phyloP scores from a whole-genome alignment of 2,888 invertebrate genomes.

The Eupithecia tripunctaria region DNA sequence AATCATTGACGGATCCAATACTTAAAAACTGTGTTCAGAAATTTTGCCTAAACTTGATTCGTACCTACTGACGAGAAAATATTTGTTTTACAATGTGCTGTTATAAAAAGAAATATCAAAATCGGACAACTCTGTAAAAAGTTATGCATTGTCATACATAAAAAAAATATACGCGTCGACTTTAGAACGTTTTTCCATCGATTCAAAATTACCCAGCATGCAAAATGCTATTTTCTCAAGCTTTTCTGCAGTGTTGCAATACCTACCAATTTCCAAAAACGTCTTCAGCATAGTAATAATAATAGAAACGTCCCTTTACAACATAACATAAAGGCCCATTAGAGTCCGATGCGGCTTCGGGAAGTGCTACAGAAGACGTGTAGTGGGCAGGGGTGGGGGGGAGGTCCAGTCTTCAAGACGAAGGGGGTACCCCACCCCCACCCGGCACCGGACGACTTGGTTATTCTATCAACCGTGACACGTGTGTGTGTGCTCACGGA shows the following conservation, averaged over 20 bases:
- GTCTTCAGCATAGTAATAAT: conserved; percentile 28
- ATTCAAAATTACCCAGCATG: neutral
- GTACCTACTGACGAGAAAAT: neutral
- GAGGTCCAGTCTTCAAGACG: conserved; percentile 83
- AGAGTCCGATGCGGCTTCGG: conserved; percentile 77
- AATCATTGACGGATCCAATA: neutral
- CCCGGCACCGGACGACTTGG: conserved; percentile 81
- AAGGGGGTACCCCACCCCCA: conserved; percentile 66
- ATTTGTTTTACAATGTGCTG: neutral
- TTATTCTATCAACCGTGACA: conserved; percentile 84
- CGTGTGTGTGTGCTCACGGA: conserved; percentile 63
- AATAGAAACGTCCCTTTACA: conserved; percentile 63
- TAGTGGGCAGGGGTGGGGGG: conserved; percentile 78
- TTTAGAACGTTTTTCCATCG: too few relatives aligned
- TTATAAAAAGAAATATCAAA: too few relatives aligned
- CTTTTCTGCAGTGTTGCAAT: neutral
- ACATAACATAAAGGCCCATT: conserved; percentile 78
- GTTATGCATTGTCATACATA: too few relatives aligned
- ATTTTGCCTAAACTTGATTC: neutral
- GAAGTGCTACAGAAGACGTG: conserved; percentile 81
- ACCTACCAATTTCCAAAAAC: neutral
- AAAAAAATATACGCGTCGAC: too few relatives aligned
- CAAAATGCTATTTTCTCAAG: neutral
- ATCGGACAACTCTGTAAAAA: too few relatives aligned
- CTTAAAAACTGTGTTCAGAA: neutral